A percentile compares a stretch with the other conserved stretches of the same genome.
phyloP scores from a whole-genome alignment of 2,797 vertebrate genomes.

The Mormyrus hasselquistii region DNA sequence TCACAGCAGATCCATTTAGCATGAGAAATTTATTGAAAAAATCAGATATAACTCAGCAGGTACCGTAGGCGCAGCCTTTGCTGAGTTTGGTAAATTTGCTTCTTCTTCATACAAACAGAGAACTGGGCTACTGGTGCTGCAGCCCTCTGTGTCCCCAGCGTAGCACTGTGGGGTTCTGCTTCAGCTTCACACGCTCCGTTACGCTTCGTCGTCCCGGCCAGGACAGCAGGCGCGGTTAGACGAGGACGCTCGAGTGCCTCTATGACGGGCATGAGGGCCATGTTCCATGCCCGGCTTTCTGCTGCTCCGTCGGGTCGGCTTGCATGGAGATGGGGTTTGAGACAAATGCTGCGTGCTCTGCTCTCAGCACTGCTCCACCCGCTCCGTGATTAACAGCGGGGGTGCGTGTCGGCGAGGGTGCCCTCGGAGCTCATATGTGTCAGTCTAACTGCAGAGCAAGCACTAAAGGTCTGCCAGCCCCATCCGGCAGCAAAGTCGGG shows the following conservation, averaged over 20 bases:
- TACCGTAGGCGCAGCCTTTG: not conserved
- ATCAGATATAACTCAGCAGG: not conserved
- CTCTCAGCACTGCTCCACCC: not conserved
- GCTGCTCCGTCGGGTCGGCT: not conserved
- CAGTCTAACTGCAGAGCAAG: conserved; percentile 72
- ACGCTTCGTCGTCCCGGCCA: not conserved
- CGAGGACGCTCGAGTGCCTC: not conserved
- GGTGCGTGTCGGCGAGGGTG: conserved; percentile 68
- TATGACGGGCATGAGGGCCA: not conserved
- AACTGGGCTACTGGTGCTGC: not conserved
- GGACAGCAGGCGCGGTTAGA: not conserved
- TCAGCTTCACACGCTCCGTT: not conserved
- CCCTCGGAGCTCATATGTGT: conserved; percentile 72
- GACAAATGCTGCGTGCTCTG: not conserved
- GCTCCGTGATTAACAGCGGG: conserved; percentile 71
- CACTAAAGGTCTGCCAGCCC: not conserved
- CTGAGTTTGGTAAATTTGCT: not conserved
- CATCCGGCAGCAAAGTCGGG: not conserved
- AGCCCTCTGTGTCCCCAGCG: not conserved
- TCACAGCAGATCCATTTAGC: not conserved
- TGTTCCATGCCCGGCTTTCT: not conserved
- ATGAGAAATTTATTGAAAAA: not conserved
- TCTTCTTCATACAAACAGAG: not conserved
- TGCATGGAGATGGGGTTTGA: not conserved
- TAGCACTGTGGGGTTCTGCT: no score